Evolutionary conservation across 2,113 vertebrate genomes (phyloP).

Genomic region (Regulus satrapa): DNA sequence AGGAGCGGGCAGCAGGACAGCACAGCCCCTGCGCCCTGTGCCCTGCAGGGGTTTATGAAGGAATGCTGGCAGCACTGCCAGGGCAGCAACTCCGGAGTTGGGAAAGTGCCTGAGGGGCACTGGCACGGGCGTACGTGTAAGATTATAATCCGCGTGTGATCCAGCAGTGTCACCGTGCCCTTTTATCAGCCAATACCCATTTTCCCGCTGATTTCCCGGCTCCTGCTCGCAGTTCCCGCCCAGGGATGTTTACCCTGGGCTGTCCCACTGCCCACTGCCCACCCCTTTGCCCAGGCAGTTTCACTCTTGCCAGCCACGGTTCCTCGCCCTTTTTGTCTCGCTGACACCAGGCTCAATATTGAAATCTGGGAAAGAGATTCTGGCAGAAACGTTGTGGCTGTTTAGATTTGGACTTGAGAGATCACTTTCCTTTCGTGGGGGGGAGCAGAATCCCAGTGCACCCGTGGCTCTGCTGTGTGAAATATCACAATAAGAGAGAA

Average conservation of each 20-base stretch:
- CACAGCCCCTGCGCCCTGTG: too few species aligned
- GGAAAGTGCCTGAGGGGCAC: neutral
- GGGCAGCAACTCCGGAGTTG: neutral
- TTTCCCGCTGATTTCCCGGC: neutral
- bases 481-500: neutral
- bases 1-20: neutral
- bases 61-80: too few species aligned
- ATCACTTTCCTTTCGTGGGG: neutral
- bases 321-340: neutral
- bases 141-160: neutral
- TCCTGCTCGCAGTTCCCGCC: neutral
- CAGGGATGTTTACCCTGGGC: neutral
- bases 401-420: neutral
- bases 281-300: neutral
- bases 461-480: neutral
- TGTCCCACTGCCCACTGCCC: neutral
- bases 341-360: neutral
- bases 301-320: neutral
- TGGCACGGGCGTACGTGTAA: rapidly evolving
- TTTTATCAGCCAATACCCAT: neutral
- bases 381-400: neutral
- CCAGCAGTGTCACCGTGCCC: neutral
- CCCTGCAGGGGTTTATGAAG: too few species aligned
- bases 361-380: neutral
- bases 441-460: neutral